Percentiles rank a stretch among this genome's conserved stretches.
These are phyloP conservation scores for Chrysolophus pictus DNA, from an alignment of 2,797 vertebrate species.

Conservation along the genomic window DNA sequence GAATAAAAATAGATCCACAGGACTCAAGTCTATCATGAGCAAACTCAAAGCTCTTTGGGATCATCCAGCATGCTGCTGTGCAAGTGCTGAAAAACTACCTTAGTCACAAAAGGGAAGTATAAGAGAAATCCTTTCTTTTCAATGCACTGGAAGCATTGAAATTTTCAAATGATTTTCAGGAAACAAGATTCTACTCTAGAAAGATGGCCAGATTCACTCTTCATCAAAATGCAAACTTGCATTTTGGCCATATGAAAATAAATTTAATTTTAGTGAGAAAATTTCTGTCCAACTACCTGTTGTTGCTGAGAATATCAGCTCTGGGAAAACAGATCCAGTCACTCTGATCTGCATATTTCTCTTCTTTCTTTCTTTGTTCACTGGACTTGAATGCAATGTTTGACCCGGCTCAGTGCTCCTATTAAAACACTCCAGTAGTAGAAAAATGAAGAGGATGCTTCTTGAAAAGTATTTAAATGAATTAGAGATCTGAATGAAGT, in stretches of 20 bases:
- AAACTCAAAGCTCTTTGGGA: neutral
- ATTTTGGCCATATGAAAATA: neutral
- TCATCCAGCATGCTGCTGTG: no score
- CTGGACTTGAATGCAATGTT: neutral
- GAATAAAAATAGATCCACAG: neutral
- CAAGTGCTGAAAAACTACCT: neutral
- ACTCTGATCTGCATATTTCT: neutral
- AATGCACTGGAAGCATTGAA: neutral
- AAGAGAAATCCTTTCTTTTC: neutral
- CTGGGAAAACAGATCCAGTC: neutral
- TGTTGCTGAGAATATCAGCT: neutral
- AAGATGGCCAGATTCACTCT: neutral
- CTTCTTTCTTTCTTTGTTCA: neutral
- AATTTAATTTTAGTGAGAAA: neutral
- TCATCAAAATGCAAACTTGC: neutral
- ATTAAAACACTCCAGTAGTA: neutral
- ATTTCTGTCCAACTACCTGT: neutral
- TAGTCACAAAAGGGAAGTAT: neutral
- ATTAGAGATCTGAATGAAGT: neutral
- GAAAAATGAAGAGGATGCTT: neutral
- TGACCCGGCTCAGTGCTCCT: neutral
- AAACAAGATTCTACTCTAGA: neutral
- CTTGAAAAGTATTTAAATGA: neutral
- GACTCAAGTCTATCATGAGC: neutral
- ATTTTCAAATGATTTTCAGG: neutral